Conservation (phyloP, 1,140 invertebrate genomes). For the Chymomyza costata region DNA sequence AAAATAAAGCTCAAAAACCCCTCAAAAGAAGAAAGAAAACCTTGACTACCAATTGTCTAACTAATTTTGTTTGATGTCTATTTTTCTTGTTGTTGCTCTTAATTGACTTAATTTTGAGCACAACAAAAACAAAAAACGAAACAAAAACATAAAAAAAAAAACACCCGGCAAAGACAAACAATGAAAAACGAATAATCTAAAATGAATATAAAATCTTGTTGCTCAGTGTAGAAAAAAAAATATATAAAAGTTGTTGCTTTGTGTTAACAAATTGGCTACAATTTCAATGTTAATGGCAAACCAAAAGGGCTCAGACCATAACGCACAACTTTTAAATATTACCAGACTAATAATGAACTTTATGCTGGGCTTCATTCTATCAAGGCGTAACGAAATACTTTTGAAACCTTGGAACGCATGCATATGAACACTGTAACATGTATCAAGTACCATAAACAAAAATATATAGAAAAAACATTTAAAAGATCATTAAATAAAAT, state of each 20-base stretch:
- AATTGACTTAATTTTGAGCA: constrained; percentile 58
- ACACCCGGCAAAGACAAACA: constrained; percentile 40
- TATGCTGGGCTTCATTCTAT: no score
- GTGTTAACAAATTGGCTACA: constrained; percentile 58
- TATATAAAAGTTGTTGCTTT: constrained; percentile 18
- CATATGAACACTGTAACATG: no score
- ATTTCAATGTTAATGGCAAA: constrained; percentile 55
- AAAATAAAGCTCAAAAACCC: no score
- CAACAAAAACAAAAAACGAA: constrained; percentile 27
- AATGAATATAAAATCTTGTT: constrained; percentile 15
- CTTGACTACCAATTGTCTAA: constrained; percentile 21
- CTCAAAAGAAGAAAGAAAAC: not conserved
- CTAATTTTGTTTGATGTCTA: constrained; percentile 24
- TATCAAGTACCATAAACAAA: no score
- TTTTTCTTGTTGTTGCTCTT: constrained; percentile 36
- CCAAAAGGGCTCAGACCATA: constrained; percentile 49
- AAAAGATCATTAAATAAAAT: no score
- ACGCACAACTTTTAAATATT: no score
- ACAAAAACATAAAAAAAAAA: no score
- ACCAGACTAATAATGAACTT: no score
- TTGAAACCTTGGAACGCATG: no score
- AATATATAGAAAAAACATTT: no score
- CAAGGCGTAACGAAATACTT: not conserved
- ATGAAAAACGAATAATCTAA: constrained; percentile 25
- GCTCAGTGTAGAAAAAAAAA: constrained; percentile 38